These are phyloP conservation scores for Acanthosoma haemorrhoidale DNA, from an alignment of 2,888 invertebrate species.

Conservation along the genomic window DNA sequence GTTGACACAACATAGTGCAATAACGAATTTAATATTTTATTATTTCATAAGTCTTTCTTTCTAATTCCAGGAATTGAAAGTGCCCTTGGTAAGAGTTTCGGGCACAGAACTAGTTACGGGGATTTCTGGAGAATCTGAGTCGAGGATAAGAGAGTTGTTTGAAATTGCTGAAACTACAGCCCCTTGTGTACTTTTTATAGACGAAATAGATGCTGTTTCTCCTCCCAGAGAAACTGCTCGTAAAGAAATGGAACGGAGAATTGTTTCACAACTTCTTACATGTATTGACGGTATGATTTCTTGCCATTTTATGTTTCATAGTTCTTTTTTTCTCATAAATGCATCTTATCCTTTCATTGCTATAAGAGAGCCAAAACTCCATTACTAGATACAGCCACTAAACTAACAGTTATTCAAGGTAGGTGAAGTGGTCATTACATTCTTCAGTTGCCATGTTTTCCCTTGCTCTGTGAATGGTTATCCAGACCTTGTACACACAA, in stretches of 20 bases:
- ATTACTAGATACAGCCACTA: no score
- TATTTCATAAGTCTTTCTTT: neutral
- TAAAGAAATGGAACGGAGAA: conserved; percentile 91
- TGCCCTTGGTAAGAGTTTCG: conserved; percentile 80
- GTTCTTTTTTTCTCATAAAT: no score
- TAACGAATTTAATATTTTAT: no score
- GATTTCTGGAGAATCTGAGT: conserved; percentile 93
- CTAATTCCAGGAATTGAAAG: conserved; percentile 61
- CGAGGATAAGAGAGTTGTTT: conserved; percentile 84
- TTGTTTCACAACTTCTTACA: conserved; percentile 85
- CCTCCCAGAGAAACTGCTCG: conserved; percentile 83
- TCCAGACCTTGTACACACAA: no score
- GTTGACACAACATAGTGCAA: no score
- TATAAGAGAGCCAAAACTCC: no score
- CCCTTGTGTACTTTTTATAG: conserved; percentile 86
- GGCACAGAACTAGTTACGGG: conserved; percentile 92
- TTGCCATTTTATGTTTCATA: no score
- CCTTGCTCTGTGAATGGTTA: no score
- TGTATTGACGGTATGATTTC: conserved; percentile 71
- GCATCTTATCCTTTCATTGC: no score
- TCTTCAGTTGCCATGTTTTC: no score
- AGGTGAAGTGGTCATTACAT: no score
- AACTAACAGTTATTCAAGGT: no score
- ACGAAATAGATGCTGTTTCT: conserved; percentile 95
- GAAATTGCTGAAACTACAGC: conserved; percentile 68